Evolutionary conservation across 2,888 invertebrate genomes (phyloP).

Genomic region (Aquatica leii): DNA sequence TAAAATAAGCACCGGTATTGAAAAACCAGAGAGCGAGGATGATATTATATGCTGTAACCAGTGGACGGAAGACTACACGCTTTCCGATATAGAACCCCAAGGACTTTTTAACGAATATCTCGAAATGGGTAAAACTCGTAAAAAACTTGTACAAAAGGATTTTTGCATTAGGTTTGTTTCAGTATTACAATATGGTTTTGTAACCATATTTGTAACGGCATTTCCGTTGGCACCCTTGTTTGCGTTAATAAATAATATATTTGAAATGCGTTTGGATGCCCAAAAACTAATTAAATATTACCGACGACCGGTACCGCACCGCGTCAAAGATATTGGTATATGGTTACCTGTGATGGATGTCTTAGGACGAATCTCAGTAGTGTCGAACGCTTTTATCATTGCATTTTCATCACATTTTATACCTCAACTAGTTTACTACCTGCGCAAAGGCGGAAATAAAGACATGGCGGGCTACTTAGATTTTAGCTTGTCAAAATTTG

Average conservation of each 20-base stretch:
- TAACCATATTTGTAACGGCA: constrained; percentile 85
- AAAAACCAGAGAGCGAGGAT: constrained; percentile 58
- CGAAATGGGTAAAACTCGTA: constrained; percentile 74
- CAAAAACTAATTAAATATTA: constrained; percentile 80
- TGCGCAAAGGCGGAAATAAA: constrained; percentile 63
- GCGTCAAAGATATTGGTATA: constrained; percentile 80
- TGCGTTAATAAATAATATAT: constrained; percentile 81
- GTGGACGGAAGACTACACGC: constrained; percentile 78
- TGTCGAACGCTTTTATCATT: constrained; percentile 79
- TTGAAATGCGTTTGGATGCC: constrained; percentile 86
- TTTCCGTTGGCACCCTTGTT: constrained; percentile 86
- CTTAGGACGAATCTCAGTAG: constrained; percentile 77
- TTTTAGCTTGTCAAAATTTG: constrained; percentile 72
- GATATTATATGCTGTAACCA: constrained; percentile 66
- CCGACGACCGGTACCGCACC: constrained; percentile 76
- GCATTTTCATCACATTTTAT: constrained; percentile 87
- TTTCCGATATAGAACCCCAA: constrained; percentile 69
- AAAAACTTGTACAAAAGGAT: no score
- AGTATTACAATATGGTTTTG: constrained; percentile 88
- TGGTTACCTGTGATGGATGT: constrained; percentile 80
- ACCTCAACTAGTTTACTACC: constrained; percentile 75
- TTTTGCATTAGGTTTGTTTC: constrained; percentile 44
- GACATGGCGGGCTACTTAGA: constrained; percentile 69
- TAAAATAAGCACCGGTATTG: constrained; percentile 62
- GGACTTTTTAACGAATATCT: constrained; percentile 84